Evolutionary conservation across 2,113 vertebrate species (phyloP).

Genomic region (Anser cygnoides): DNA sequence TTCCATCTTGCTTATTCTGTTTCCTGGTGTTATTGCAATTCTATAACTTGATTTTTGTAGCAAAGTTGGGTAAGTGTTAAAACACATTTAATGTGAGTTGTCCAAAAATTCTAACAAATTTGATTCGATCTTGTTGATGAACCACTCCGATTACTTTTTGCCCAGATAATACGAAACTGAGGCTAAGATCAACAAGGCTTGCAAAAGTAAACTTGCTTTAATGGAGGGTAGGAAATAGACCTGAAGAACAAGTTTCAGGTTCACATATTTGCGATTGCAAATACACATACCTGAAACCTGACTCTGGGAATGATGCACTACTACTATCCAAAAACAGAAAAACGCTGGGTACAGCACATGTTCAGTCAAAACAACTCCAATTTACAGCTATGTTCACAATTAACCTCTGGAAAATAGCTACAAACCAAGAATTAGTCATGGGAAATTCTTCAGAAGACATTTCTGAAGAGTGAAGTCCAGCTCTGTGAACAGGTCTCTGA

Average conservation of each 20-base stretch:
- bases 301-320: background rate
- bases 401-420: background rate
- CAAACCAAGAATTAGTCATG: background rate
- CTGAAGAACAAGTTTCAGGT: slow-evolving; percentile 40
- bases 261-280: slow-evolving; percentile 22
- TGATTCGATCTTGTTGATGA: background rate
- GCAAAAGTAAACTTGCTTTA: slow-evolving; percentile 11
- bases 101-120: background rate
- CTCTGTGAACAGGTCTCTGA: background rate
- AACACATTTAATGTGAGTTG: background rate
- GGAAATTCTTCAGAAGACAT: background rate
- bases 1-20: background rate
- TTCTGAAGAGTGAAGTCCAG: background rate
- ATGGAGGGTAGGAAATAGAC: background rate
- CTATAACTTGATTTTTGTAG: background rate
- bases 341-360: background rate
- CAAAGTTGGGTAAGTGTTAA: background rate
- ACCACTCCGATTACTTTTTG: background rate
- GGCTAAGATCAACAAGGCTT: background rate
- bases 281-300: background rate
- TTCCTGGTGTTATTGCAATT: background rate
- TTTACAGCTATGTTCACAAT: background rate
- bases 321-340: background rate
- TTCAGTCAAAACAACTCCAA: background rate
- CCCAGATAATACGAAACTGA: background rate